Conservation (phyloP, 2,888 invertebrate species). For the Hydrotaea cyrtoneurina region DNA sequence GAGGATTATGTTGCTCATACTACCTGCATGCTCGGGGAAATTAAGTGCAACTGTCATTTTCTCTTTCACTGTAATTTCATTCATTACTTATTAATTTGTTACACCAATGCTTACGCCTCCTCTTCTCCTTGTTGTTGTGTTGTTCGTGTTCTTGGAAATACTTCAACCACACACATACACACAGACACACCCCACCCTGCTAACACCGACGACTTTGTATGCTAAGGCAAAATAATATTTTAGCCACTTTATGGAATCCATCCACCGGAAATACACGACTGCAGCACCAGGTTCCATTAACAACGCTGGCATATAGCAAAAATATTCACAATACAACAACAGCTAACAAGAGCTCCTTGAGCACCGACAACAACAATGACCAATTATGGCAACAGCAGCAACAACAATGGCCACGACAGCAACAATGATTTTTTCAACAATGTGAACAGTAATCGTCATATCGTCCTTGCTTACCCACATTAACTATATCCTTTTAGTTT, state of each 20-base stretch:
- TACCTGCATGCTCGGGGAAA: neutral
- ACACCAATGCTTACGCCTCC: neutral
- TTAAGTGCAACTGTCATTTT: neutral
- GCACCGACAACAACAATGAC: neutral
- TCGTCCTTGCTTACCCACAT: neutral
- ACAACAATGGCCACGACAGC: neutral
- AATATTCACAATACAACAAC: constrained; percentile 9
- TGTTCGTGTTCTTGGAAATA: neutral
- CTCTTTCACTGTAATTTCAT: neutral
- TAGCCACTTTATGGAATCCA: constrained; percentile 1
- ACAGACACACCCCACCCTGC: neutral
- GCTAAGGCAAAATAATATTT: neutral
- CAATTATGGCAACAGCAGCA: constrained; percentile 9
- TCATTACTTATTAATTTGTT: neutral
- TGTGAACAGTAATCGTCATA: neutral
- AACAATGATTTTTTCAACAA: neutral
- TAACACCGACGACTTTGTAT: neutral
- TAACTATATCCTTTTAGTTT: constrained; percentile 32
- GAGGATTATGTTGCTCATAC: neutral
- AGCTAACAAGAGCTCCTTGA: neutral
- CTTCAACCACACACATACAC: neutral
- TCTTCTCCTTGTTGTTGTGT: neutral
- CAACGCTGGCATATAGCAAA: neutral
- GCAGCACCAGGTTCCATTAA: constrained; percentile 28
- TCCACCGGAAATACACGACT: neutral